Conservation (phyloP, 2,113 vertebrate genomes). For the Haemorhous mexicanus region DNA sequence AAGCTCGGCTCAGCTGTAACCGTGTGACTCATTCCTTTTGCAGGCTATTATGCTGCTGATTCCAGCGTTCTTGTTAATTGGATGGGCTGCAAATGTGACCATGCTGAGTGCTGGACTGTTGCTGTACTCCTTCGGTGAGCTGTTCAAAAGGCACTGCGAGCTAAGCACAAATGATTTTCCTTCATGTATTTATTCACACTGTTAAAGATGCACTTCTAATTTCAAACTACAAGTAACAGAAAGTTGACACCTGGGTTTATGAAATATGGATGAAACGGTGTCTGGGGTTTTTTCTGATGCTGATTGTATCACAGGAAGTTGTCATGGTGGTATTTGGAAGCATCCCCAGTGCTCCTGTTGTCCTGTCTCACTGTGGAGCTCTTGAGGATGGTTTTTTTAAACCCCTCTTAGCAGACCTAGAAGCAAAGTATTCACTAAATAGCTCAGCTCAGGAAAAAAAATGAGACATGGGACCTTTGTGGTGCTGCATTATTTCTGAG, state of each 20-base stretch:
- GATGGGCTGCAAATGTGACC: constrained; percentile 78
- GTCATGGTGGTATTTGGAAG: neutral
- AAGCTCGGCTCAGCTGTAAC: neutral
- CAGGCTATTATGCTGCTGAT: constrained; percentile 87
- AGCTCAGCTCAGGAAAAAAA: neutral
- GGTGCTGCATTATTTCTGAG: neutral
- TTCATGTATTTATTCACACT: neutral
- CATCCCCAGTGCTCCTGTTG: neutral
- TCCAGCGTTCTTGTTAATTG: constrained; percentile 90
- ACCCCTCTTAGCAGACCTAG: neutral
- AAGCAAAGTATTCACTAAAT: neutral
- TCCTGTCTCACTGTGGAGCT: neutral
- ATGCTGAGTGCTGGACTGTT: constrained; percentile 83
- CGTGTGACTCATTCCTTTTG: neutral
- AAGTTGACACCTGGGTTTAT: neutral
- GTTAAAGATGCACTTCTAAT: neutral
- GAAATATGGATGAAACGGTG: neutral
- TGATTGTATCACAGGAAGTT: neutral
- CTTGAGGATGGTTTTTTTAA: neutral
- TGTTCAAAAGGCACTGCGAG: neutral
- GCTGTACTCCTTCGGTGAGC: constrained; percentile 92
- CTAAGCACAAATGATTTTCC: neutral
- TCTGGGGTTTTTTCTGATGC: neutral
- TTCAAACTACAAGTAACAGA: neutral
- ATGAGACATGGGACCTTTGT: rapidly evolving